A percentile compares a stretch with the other conserved stretches of the same genome.
Conservation (phyloP, 1,140 invertebrate genomes). For the Apis florea region DNA sequence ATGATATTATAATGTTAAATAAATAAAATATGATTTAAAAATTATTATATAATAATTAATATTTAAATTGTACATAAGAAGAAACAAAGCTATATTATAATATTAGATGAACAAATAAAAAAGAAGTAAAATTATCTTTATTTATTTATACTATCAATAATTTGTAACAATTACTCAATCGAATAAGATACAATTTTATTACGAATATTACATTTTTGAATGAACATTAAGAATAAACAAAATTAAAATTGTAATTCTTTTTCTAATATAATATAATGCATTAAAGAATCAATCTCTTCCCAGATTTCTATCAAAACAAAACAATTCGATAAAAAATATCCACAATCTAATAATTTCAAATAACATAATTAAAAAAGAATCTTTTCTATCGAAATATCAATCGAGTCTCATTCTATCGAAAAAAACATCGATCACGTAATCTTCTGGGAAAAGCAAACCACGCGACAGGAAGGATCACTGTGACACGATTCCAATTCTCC, state of each 20-base stretch:
- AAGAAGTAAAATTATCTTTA: neutral
- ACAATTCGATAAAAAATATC: no score
- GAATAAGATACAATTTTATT: no score
- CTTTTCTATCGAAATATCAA: neutral
- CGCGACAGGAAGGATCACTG: neutral
- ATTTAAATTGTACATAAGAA: no score
- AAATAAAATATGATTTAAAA: no score
- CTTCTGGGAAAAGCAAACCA: neutral
- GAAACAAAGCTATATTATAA: no score
- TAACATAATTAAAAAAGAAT: neutral
- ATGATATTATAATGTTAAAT: no score
- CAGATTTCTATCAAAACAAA: neutral
- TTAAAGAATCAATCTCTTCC: no score
- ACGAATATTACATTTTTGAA: no score
- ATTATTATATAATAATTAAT: no score
- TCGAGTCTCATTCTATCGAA: neutral
- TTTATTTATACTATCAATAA: neutral
- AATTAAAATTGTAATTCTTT: no score
- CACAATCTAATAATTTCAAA: neutral
- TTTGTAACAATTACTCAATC: neutral
- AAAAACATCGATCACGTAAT: constrained; percentile 15
- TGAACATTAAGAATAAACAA: no score
- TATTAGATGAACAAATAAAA: neutral
- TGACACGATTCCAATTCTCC: neutral
- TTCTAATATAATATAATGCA: no score